Base-by-base conservation (phyloP, 2,113 vertebrate species). In the Callionymus lyra region DNA sequence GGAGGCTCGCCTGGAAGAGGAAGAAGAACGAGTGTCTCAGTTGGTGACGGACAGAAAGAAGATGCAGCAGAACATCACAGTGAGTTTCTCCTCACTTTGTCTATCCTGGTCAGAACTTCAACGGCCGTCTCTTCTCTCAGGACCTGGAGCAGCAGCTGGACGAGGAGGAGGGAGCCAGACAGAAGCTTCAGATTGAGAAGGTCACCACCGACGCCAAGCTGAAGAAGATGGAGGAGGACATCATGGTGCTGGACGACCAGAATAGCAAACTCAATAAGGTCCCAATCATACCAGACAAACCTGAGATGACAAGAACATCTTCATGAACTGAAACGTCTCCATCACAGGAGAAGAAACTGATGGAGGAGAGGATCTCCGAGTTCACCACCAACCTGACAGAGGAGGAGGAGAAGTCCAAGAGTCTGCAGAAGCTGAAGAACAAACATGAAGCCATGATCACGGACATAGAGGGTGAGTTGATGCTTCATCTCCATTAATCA, bases 401-500 rank as follows among this genome's bases (percentile, higher is more conserved):
- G 52, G 95, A 98, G 61, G 95, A 98, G 38, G 94, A 98, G 74
- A 98, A 98, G 57, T 97, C 94, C 0, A 98, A 97, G 84, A 95
- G 92, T 63, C 81, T 98, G 16, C 90, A 93, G 59, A 98, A 98
- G 75, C 89, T 98, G 19, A 98, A 95, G 77, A 94, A 94, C 65
- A 98, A 98, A 52, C 95, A 98, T 0, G 95, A 98, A 68, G 89
- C 95, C 8, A 94, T 98, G 91, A 94, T 98, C 68, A 91, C 91
- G 0, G 94, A 98, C 60, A 79, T 98, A 53, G 95, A 98, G 70
- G 95, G 95, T 47, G 27, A 14, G 9, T 32, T 34, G 3, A 12
- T 12, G 5, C 60, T 41, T 9, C 17, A 31, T 38, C n/a, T 2
- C 19, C 6, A 16, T 17, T 12, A 12, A 27, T 5, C 21, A n/a